Base-by-base conservation (phyloP, 2,797 vertebrate genomes). In the Crocidura indochinensis region DNA sequence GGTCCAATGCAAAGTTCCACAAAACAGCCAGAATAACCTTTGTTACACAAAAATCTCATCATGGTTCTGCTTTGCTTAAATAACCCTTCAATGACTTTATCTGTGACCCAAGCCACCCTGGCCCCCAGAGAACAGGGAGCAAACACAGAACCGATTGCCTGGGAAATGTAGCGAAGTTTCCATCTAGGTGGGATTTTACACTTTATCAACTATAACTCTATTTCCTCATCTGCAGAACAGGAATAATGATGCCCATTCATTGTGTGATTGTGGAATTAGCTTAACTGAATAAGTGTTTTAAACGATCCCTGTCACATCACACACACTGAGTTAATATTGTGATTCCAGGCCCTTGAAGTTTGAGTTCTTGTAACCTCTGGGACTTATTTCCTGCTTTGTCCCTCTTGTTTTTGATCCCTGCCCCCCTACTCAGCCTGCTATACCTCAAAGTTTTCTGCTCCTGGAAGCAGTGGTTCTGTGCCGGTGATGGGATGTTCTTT, bases 191-290 rank as follows among this genome's bases (percentile, higher is more conserved):
- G 60, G 29, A 73, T 85, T 76, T 94, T 38, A 94, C 56, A 87
- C 56, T 67, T 62, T 73, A 86, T 68, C 68, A 62, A 81, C 31
- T 4, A n/a, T 60, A 20, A 74, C 68, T 90, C 26, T 67, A 15
- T 84, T 92, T 87, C 38, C 79, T 84, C 20, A 62, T 67, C 75
- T 88, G 75, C 60, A 90, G 62, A 91, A 62, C 20, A 79, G 64
- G 47, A 73, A 76, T 68, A 72, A 69, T 47, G 81, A 24, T 29
- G 31, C n/a, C 20, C 64, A 15, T 2, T 60, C 26, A 84, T 47
- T 69, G 8, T 82, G 6, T 65, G 38, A 71, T 71, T 82, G 71
- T 73, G 27, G 8, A n/a, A 38, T 76, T 72, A 88, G 73, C 53
- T 47, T 68, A 46, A 74, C 24, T 22, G 82, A 83, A 69, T 24